These are phyloP conservation scores for Phortica okadai DNA, from an alignment of 2,888 invertebrate genomes.

Conservation along the genomic window DNA sequence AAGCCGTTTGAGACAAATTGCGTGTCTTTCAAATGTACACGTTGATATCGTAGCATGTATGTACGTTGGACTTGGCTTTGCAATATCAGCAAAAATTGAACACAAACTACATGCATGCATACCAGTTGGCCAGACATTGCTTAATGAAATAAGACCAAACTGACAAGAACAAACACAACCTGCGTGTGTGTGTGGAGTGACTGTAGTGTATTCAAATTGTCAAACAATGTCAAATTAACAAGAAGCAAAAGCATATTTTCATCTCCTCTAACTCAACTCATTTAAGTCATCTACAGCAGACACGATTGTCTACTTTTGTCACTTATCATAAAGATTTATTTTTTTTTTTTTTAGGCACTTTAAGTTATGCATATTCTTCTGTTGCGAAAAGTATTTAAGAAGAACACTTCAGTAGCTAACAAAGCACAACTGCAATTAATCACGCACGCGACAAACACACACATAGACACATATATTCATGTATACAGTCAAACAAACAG, in stretches of 20 bases:
- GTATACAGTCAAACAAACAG: background rate
- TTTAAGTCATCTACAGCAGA: too few relatives aligned
- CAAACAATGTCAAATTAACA: background rate
- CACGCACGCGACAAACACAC: background rate
- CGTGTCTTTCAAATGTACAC: slow-evolving; percentile 12
- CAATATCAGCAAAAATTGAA: slow-evolving; percentile 26
- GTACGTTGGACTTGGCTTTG: background rate
- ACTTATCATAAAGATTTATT: too few relatives aligned
- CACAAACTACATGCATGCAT: slow-evolving; percentile 9
- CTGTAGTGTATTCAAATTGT: background rate
- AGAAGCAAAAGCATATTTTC: background rate
- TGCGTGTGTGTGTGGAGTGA: too few relatives aligned
- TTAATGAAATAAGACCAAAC: slow-evolving; percentile 5
- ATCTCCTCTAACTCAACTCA: too few relatives aligned
- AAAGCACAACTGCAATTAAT: background rate
- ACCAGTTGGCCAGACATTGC: slow-evolving; percentile 12
- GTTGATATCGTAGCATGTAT: background rate
- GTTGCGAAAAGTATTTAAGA: slow-evolving; percentile 3
- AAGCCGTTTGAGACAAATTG: background rate
- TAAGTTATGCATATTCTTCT: too few relatives aligned
- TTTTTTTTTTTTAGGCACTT: background rate
- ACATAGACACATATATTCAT: background rate
- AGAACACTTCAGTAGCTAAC: background rate
- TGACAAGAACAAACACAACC: too few relatives aligned
- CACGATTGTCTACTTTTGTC: too few relatives aligned